Evolutionary conservation across 2,888 invertebrate genomes (phyloP).

Genomic region (Vesta saturnalis): DNA sequence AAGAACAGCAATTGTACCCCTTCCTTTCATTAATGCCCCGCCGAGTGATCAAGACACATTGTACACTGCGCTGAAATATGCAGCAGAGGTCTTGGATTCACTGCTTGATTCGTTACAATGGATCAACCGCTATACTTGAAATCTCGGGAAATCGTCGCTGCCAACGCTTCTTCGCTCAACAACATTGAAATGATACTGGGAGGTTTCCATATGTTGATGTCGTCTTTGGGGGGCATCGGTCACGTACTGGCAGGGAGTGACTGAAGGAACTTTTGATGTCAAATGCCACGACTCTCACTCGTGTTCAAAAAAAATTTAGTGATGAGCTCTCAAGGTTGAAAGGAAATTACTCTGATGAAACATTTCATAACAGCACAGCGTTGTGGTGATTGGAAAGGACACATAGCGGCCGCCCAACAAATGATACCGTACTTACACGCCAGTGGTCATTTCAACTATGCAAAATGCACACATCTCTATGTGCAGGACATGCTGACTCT

Average conservation of each 20-base stretch:
- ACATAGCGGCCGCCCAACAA: neutral
- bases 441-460: no score
- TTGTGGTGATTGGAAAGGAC: neutral
- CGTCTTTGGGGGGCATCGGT: neutral
- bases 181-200: constrained; percentile 3
- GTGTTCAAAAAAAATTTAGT: neutral
- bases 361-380: neutral
- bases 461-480: constrained; percentile 5
- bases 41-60: neutral
- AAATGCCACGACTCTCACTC: neutral
- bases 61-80: constrained; percentile 4
- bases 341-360: constrained; percentile 5
- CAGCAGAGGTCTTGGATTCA: constrained; percentile 3
- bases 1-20: no score
- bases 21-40: no score
- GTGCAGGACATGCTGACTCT: constrained; percentile 6
- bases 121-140: constrained; percentile 14
- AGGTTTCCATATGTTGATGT: no score
- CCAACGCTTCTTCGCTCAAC: neutral
- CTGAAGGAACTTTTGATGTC: neutral
- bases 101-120: constrained; percentile 14
- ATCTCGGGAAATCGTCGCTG: neutral
- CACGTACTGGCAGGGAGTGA: neutral
- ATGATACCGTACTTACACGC: constrained; percentile 1
- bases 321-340: neutral